Percentiles rank a stretch among this genome's conserved stretches.
These are phyloP conservation scores for Scrobipalpa atriplicella DNA, from an alignment of 2,888 invertebrate genomes.

Conservation along the genomic window DNA sequence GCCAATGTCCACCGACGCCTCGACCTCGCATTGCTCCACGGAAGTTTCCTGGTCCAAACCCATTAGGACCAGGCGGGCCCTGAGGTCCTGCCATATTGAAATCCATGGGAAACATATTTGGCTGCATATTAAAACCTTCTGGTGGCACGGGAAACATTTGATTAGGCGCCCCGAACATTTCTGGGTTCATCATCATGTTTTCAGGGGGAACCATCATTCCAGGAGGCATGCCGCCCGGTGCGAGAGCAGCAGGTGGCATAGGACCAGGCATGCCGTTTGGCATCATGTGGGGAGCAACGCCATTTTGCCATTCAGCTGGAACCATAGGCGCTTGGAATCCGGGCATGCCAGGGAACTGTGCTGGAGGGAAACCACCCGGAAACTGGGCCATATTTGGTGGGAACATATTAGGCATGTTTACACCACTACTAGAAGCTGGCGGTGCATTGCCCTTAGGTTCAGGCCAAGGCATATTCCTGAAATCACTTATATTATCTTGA, in stretches of 20 bases:
- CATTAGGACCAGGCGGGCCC: conserved; percentile 61
- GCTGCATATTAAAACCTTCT: conserved; percentile 74
- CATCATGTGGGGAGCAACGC: conserved; percentile 66
- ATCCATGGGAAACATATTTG: conserved; percentile 77
- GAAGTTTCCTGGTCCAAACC: conserved; percentile 73
- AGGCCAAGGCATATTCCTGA: conserved; percentile 91
- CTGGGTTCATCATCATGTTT: conserved; percentile 76
- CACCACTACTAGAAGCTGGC: conserved; percentile 50
- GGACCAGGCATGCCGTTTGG: conserved; percentile 64
- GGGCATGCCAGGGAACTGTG: conserved; percentile 72
- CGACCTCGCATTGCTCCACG: conserved; percentile 82
- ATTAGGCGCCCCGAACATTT: conserved; percentile 66
- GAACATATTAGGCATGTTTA: conserved; percentile 73
- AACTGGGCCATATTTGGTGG: conserved; percentile 73
- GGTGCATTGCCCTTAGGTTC: conserved; percentile 89
- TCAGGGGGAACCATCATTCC: conserved; percentile 76
- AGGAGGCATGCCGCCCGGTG: conserved; percentile 61
- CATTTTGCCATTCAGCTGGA: conserved; percentile 69
- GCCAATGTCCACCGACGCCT: conserved; percentile 76
- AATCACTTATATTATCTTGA: conserved; percentile 91
- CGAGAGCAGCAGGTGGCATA: conserved; percentile 57
- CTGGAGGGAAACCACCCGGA: conserved; percentile 71
- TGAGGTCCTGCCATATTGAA: conserved; percentile 74
- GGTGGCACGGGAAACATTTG: conserved; percentile 64
- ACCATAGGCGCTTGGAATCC: conserved; percentile 71